Evolutionary conservation across 2,797 vertebrate species (phyloP), one percentile per base, ranked within the genome.

Genomic region (Enteromius thamalakanensis): DNA sequence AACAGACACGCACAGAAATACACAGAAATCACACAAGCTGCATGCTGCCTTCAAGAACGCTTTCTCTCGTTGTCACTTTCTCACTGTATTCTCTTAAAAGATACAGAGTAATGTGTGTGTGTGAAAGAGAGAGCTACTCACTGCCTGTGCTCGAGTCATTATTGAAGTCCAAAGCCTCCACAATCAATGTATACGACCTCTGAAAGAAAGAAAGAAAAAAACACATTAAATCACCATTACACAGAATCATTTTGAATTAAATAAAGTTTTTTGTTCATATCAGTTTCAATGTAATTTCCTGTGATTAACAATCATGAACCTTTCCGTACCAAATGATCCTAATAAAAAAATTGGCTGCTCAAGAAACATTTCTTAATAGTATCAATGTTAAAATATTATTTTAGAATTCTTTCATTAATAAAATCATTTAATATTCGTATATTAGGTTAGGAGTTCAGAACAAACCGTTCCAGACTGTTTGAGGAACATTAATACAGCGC

Each of bases 131-230:
- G 40, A 69, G 45, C 81, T 86, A 91, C 97, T 97, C 94, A 98
- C 97, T 94, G n/a, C 93, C 89, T 9, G 89, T 87, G 37, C 89
- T 90, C 2, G 95, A 96, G 91, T 96, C 95, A 47, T 97, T 97
- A 84, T 95, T 97, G 93, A 96, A 97, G 93, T 98, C 96, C 95
- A 96, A 95, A 0, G 96, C 97, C 87, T 98, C 97, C 75, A 98
- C 94, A 4, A 97, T 96, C 93, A 98, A 84, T 0, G 97, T 97
- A 89, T 97, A 98, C 40, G 97, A 97, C 91, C 97, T 95, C 97
- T 98, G 95, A 70, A 86, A 90, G 88, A 76, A 92, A 76, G 53
- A n/a, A n/a, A n/a, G n/a, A n/a, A 87, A 88, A 45, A 91, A 89
- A 88, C 0, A 86, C 21, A 76, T 51, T 74, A 58, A 79, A 10